phyloP scores from a whole-genome alignment of 2,113 vertebrate species.

The Zosterops borbonicus region DNA sequence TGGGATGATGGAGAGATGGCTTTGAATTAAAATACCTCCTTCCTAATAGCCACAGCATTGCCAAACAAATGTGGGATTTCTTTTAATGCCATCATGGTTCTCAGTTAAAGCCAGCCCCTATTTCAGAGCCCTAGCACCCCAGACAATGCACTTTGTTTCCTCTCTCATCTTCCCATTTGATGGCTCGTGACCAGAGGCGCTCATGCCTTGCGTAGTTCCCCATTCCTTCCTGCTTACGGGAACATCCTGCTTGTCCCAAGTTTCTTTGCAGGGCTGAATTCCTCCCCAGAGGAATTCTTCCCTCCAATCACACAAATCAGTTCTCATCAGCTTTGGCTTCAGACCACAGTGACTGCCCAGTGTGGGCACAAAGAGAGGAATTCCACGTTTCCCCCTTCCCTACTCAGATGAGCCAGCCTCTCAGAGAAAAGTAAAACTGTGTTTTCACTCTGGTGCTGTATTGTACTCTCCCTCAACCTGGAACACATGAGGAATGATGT shows the following conservation, averaged over 20 bases:
- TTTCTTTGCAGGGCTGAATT: slow-evolving; percentile 76
- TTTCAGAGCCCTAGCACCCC: slow-evolving; percentile 67
- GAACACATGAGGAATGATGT: not conserved
- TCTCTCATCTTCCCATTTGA: slow-evolving; percentile 69
- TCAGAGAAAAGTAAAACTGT: not conserved
- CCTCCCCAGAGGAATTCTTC: slow-evolving; percentile 75
- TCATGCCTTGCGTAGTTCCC: slow-evolving; percentile 81
- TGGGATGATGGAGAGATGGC: not conserved
- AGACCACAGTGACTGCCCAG: slow-evolving; percentile 72
- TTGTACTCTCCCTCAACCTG: not conserved
- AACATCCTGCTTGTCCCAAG: slow-evolving; percentile 76
- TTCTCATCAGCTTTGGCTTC: slow-evolving; percentile 80
- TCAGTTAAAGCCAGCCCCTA: not conserved
- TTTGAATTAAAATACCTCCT: not conserved
- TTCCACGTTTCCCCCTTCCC: not conserved
- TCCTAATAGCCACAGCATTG: not conserved
- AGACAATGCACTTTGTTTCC: slow-evolving; percentile 63
- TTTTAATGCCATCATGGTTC: not conserved
- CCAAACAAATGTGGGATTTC: not conserved
- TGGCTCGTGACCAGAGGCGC: slow-evolving; percentile 73
- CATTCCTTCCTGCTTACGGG: slow-evolving; percentile 79
- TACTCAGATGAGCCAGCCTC: not conserved
- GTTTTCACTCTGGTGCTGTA: not conserved
- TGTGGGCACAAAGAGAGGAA: slow-evolving; percentile 70
- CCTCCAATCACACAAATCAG: slow-evolving; percentile 63